phyloP scores from a whole-genome alignment of 2,797 vertebrate genomes.

The Myiothlypis chrysogaster region DNA sequence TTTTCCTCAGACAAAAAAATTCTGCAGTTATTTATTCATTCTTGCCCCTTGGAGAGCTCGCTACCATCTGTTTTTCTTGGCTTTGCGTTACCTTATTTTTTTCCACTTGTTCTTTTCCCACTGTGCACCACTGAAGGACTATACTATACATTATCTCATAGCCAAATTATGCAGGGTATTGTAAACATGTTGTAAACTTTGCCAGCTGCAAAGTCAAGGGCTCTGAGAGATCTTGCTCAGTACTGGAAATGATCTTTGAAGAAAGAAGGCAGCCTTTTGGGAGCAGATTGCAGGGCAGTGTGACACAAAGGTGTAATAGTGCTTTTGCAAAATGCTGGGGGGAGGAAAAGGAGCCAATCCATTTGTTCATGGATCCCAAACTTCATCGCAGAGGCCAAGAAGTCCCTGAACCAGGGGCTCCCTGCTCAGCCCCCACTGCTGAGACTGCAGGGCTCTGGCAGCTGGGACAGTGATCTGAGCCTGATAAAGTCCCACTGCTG shows the following conservation, averaged over 20 bases:
- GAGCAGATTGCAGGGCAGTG: not conserved
- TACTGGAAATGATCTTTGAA: not conserved
- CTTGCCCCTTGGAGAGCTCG: slow-evolving; percentile 20
- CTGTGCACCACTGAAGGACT: slow-evolving; percentile 29
- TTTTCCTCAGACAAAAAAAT: slow-evolving; percentile 10
- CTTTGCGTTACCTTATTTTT: slow-evolving; percentile 51
- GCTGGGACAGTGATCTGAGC: not conserved
- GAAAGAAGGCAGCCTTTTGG: not conserved
- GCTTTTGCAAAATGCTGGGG: not conserved
- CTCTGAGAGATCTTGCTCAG: slow-evolving; percentile 12
- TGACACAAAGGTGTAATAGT: not conserved
- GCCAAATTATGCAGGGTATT: slow-evolving; percentile 50
- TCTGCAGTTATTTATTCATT: slow-evolving; percentile 46
- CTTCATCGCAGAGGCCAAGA: not conserved
- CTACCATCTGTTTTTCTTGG: slow-evolving; percentile 54
- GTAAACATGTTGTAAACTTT: slow-evolving; percentile 53
- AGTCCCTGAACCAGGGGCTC: not conserved
- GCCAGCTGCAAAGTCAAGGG: slow-evolving; percentile 48
- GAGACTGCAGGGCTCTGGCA: not conserved
- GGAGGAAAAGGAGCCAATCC: not conserved
- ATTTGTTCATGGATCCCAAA: not conserved
- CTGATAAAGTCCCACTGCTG: accelerated
- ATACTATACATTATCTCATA: slow-evolving; percentile 41
- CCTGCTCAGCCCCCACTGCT: not conserved
- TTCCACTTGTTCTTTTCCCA: slow-evolving; percentile 48